phyloP scores from a whole-genome alignment of 1,140 invertebrate species.

The Lepidurus apus region DNA sequence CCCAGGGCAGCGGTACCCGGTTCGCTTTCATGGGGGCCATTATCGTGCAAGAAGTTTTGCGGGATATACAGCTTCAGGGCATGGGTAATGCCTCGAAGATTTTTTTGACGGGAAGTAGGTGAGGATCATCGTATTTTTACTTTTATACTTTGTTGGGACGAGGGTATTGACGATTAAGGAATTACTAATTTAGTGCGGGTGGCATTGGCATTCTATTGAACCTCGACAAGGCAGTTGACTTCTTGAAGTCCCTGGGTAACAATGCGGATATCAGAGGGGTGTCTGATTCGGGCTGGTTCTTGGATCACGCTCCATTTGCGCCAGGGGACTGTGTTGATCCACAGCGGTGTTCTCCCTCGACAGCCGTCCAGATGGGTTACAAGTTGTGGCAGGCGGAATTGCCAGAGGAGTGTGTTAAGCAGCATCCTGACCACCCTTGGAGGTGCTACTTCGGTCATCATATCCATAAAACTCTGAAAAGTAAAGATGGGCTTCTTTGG shows the following conservation, averaged over 20 bases:
- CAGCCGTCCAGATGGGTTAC: constrained; percentile 68
- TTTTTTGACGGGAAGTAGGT: constrained; percentile 69
- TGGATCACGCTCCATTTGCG: constrained; percentile 70
- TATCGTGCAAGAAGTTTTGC: constrained; percentile 70
- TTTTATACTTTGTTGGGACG: neutral
- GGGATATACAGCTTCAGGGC: constrained; percentile 54
- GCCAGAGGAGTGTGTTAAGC: constrained; percentile 63
- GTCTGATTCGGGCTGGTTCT: constrained; percentile 89
- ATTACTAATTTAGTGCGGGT: constrained; percentile 63
- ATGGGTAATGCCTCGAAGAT: constrained; percentile 46
- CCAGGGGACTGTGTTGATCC: constrained; percentile 47
- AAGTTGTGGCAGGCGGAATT: constrained; percentile 75
- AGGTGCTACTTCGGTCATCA: constrained; percentile 86
- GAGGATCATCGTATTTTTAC: neutral
- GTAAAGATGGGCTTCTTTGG: constrained; percentile 49
- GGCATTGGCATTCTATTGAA: constrained; percentile 88
- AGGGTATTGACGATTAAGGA: neutral
- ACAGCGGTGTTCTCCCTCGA: constrained; percentile 51
- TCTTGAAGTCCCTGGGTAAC: constrained; percentile 43
- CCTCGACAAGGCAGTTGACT: constrained; percentile 68
- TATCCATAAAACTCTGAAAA: constrained; percentile 76
- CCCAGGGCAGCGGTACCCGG: constrained; percentile 40
- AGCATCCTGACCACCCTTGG: constrained; percentile 71
- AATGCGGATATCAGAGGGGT: constrained; percentile 69
- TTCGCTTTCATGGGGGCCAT: constrained; percentile 84